Evolutionary conservation across 2,113 vertebrate species (phyloP).

Genomic region (Stercorarius parasiticus): DNA sequence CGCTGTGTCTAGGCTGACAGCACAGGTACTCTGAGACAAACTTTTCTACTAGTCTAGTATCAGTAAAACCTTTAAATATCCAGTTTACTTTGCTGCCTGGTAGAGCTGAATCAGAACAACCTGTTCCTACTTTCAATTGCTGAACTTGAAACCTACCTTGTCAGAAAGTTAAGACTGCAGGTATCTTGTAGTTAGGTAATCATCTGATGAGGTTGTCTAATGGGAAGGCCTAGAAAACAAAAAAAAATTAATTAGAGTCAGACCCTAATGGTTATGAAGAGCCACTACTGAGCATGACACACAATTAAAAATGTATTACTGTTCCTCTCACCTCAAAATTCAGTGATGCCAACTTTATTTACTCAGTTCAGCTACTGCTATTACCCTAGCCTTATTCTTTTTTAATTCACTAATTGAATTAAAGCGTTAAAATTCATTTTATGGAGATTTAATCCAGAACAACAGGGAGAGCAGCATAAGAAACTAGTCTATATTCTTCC

Average conservation of each 20-base stretch:
- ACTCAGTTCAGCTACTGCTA: not conserved
- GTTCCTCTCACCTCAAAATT: not conserved
- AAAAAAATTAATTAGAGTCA: not conserved
- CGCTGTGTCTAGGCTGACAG: not conserved
- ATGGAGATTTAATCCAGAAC: not conserved
- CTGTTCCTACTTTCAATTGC: not conserved
- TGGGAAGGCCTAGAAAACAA: not conserved
- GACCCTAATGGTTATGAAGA: not conserved
- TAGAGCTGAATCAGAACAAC: not conserved
- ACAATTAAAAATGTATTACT: not conserved
- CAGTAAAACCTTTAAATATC: not conserved
- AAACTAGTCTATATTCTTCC: not conserved
- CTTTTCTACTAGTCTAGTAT: not conserved
- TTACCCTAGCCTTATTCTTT: not conserved
- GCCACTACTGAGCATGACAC: not conserved
- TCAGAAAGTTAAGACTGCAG: not conserved
- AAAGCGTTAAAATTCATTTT: not conserved
- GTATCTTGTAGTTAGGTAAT: not conserved
- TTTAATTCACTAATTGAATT: not conserved
- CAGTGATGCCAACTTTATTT: not conserved
- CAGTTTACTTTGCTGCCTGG: not conserved
- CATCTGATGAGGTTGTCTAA: not conserved
- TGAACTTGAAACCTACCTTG: not conserved
- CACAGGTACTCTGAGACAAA: not conserved
- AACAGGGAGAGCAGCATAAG: not conserved